phyloP scores from a whole-genome alignment of 2,113 vertebrate species.

The Caloenas nicobarica region DNA sequence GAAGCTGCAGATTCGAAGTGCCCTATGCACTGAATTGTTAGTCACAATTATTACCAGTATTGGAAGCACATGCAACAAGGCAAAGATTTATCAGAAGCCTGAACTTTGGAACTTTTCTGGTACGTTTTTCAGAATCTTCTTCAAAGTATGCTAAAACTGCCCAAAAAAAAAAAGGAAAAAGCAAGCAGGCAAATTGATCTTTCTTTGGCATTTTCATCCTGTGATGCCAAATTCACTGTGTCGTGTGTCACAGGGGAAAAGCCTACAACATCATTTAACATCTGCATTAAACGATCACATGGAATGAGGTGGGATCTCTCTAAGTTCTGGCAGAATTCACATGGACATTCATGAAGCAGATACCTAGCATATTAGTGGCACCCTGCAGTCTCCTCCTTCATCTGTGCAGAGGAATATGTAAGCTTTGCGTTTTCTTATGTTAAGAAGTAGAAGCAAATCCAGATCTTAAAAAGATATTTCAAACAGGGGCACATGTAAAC shows the following conservation, averaged over 20 bases:
- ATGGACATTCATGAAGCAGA: neutral
- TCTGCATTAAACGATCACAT: neutral
- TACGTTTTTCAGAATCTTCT: neutral
- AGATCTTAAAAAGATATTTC: neutral
- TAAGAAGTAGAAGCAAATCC: neutral
- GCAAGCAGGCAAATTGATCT: neutral
- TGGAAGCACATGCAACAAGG: accelerated
- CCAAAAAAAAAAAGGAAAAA: neutral
- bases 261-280: neutral
- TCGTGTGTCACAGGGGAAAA: neutral
- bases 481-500: neutral
- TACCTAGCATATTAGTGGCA: accelerated
- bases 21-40: neutral
- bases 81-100: neutral
- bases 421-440: neutral
- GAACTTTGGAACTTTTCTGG: neutral
- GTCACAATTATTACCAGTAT: neutral
- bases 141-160: neutral
- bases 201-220: neutral
- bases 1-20: neutral
- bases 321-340: neutral
- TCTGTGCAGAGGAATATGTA: neutral
- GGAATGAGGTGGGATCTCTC: neutral
- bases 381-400: neutral
- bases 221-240: neutral